Conservation (phyloP, 2,113 vertebrate species). For the Brevimyrus niger region DNA sequence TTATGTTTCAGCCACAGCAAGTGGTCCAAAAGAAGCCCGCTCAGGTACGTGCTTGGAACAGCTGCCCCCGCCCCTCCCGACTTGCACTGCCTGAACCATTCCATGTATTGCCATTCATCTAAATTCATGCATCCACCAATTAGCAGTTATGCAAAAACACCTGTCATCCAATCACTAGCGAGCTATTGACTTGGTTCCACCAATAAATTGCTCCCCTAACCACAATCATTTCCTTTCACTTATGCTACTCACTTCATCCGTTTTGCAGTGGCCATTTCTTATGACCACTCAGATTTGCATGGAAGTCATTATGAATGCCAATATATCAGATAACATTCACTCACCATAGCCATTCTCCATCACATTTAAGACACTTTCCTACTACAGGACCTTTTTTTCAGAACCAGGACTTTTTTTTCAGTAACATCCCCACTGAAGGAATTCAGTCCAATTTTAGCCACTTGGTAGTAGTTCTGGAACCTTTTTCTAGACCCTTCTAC, state of each 20-base stretch:
- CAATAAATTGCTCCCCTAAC: background rate
- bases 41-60: conserved; percentile 67
- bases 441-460: background rate
- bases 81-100: background rate
- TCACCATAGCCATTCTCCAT: background rate
- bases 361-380: background rate
- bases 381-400: background rate
- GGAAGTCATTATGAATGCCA: background rate
- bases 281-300: background rate
- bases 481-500: background rate
- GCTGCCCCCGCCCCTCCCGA: background rate
- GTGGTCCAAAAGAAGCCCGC: conserved; percentile 86
- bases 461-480: background rate
- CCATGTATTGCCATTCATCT: too few relatives aligned
- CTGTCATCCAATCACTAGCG: background rate
- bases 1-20: conserved; percentile 78
- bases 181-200: background rate
- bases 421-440: background rate
- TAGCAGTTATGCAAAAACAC: background rate
- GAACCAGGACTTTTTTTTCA: background rate
- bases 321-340: background rate
- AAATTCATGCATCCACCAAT: background rate
- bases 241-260: background rate
- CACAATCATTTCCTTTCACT: background rate
- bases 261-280: background rate